Base-by-base conservation (phyloP, 64 coral and sea anemone species). In the Pachyseris speciosa region DNA sequence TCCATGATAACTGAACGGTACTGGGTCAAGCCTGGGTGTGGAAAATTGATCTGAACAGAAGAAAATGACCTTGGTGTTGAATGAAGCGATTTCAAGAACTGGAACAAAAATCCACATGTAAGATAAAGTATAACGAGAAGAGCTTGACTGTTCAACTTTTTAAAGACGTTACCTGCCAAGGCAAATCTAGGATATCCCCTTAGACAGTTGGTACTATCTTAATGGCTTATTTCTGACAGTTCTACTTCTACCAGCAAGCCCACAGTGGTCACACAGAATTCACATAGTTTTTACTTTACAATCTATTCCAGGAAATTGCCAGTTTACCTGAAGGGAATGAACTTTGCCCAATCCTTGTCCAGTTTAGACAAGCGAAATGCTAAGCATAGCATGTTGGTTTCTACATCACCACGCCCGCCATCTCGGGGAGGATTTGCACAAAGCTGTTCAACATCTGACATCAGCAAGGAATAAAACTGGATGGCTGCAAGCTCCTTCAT, bases 281-380 rank as follows among this genome's bases (percentile, higher is more conserved):
- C 20, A 9, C 6, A 5, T 25, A 27, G 7, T 16, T 20, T 58
- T 58, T 19, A 13, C 52, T n/a, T 11, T 45, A 11, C 43, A 45
- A 45, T 45, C 4, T 45, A 11, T 11, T 11, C 27, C 20, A 69
- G 60, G 44, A 13, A 34, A 7, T 9, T 11, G 11, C 13, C 7
- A 47, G 76, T 49, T 32, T 84, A 94, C 92, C 78, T 48, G 53
- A 75, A 61, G 30, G 92, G 60, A 51, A 94, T 85, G 77, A 90
- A 94, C 32, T 84, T 84, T 24, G 77, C 30, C 87, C 92, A 94
- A 31, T 97, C 80, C 61, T 90, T 74, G 25, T 97, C 95, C 26
- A 97, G 49, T 19, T 90, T 65, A 26, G 97, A 93, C 1, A 99
- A 83, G 38, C 97, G 87, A 77, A 93, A 99, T 17, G 97, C 94